Evolutionary conservation across 2,888 invertebrate genomes (phyloP).

Genomic region (Hirtodrosophila alboralis): DNA sequence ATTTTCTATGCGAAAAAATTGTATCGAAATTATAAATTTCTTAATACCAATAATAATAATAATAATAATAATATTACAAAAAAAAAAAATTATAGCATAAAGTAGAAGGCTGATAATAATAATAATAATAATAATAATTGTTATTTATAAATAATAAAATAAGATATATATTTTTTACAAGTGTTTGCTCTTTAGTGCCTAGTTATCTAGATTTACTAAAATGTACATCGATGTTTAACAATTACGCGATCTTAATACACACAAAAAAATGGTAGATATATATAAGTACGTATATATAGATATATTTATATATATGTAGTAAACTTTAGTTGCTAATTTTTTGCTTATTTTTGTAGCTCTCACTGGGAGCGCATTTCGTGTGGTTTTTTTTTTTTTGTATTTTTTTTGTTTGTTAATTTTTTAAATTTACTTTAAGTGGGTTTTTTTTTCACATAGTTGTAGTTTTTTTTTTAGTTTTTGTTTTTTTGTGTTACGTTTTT

Average conservation of each 20-base stretch:
- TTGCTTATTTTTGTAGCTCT: slow-evolving; percentile 53
- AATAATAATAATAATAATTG: slow-evolving; percentile 30
- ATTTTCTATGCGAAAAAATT: slow-evolving; percentile 66
- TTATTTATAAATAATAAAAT: slow-evolving; percentile 44
- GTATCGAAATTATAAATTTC: slow-evolving; percentile 41
- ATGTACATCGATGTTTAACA: slow-evolving; percentile 72
- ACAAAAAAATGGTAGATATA: slow-evolving; percentile 35
- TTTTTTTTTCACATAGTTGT: slow-evolving; percentile 39
- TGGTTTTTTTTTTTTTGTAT: slow-evolving; percentile 22
- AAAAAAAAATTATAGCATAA: slow-evolving; percentile 27
- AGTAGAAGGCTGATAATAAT: slow-evolving; percentile 35
- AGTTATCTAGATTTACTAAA: slow-evolving; percentile 66
- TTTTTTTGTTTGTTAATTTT: slow-evolving; percentile 15
- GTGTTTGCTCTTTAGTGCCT: slow-evolving; percentile 67
- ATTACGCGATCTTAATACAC: slow-evolving; percentile 55
- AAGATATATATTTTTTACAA: slow-evolving; percentile 58
- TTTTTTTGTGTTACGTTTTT: slow-evolving; percentile 26
- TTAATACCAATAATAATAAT: slow-evolving; percentile 22
- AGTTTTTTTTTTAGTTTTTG: slow-evolving; percentile 33
- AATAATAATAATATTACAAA: too few relatives aligned
- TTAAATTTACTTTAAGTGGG: slow-evolving; percentile 36
- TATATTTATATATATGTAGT: slow-evolving; percentile 39
- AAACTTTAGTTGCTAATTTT: slow-evolving; percentile 55
- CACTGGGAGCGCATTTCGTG: slow-evolving; percentile 37
- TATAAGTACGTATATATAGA: slow-evolving; percentile 20